These are phyloP conservation scores for Microcebus murinus DNA, from an alignment of 2,113 vertebrate species.

Conservation along the genomic window DNA sequence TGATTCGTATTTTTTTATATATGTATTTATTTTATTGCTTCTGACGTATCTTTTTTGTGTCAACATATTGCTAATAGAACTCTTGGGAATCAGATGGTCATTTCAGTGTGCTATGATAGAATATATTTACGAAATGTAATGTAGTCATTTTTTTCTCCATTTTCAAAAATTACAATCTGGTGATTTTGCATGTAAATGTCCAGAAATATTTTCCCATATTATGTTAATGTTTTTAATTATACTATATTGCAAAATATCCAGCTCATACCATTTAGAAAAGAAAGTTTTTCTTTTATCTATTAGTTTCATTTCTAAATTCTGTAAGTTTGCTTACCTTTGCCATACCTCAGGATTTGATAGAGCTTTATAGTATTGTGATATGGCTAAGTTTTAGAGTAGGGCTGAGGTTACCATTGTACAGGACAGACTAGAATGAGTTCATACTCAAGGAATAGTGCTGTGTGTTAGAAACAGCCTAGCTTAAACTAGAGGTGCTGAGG, in stretches of 20 bases:
- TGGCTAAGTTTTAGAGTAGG: neutral
- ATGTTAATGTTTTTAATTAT: neutral
- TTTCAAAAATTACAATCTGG: conserved; percentile 40
- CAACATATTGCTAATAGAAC: conserved; percentile 11
- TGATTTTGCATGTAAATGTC: neutral
- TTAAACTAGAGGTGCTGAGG: neutral
- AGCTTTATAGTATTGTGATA: neutral
- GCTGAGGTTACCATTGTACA: neutral
- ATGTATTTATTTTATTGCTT: neutral
- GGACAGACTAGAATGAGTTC: neutral
- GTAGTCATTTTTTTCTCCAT: neutral
- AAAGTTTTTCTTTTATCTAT: neutral
- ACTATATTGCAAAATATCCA: neutral
- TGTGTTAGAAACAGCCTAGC: neutral
- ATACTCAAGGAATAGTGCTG: neutral
- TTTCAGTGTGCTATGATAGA: neutral
- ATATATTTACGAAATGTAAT: neutral
- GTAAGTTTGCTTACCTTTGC: neutral
- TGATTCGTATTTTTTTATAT: neutral
- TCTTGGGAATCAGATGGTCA: neutral
- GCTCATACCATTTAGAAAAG: neutral
- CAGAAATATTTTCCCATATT: neutral
- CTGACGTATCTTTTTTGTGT: neutral
- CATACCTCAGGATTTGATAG: neutral
- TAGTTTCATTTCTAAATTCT: conserved; percentile 17